Conservation (phyloP, 2,888 invertebrate species). For the Lycia hirtaria region DNA sequence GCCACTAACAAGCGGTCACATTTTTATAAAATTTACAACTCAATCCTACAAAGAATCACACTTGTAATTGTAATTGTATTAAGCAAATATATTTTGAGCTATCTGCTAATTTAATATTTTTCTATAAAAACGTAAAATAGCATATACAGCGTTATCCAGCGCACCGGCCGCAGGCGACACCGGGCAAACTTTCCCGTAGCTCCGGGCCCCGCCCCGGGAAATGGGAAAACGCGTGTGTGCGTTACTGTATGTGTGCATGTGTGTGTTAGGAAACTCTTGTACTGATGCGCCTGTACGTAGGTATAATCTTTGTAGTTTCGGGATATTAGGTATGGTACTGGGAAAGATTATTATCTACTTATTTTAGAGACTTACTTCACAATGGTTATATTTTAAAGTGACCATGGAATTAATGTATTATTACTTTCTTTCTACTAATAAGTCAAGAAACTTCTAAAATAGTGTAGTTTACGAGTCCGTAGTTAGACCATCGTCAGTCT, state of each 20-base stretch:
- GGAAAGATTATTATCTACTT: background rate
- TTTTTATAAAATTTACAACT: too few species aligned
- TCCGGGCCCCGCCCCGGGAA: slow-evolving; percentile 70
- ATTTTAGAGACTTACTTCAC: too few species aligned
- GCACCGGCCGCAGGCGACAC: slow-evolving; percentile 60
- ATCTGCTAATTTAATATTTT: too few species aligned
- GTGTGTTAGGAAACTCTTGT: slow-evolving; percentile 10
- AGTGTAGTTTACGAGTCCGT: too few species aligned
- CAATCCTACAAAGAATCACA: too few species aligned
- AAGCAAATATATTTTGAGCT: background rate
- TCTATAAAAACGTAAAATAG: slow-evolving; percentile 24
- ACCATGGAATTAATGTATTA: too few species aligned
- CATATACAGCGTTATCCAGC: slow-evolving; percentile 52
- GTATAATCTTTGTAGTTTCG: background rate
- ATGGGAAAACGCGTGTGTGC: slow-evolving; percentile 32
- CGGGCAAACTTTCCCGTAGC: slow-evolving; percentile 68
- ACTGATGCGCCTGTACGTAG: slow-evolving; percentile 1
- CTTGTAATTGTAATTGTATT: background rate
- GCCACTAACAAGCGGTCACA: too few species aligned
- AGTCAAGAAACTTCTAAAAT: too few species aligned
- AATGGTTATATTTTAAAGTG: too few species aligned
- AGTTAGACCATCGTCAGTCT: too few species aligned
- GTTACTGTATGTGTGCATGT: background rate
- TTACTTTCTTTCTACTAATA: too few species aligned
- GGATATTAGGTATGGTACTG: background rate